A percentile compares a stretch with the other conserved stretches of the same genome.
phyloP scores from a whole-genome alignment of 2,113 vertebrate species.

The Ahaetulla prasina region DNA sequence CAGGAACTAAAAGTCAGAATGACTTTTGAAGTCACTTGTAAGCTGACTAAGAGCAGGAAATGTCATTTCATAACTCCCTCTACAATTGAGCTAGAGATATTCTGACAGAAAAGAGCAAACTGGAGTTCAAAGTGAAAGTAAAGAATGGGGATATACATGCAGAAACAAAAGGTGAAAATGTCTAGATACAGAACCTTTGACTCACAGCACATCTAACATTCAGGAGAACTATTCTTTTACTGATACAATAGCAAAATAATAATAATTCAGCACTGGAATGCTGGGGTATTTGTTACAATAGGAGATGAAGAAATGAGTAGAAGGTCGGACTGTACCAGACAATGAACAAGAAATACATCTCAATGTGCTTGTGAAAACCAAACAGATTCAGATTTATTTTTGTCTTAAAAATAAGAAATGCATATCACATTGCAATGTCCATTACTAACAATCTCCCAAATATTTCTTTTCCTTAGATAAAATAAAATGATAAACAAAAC shows the following conservation, averaged over 20 bases:
- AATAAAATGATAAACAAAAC: slow-evolving; percentile 9
- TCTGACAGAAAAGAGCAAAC: slow-evolving; percentile 5
- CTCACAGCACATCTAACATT: neutral
- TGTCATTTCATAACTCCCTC: neutral
- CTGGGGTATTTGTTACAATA: neutral
- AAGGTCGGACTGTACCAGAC: neutral
- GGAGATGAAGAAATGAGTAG: neutral
- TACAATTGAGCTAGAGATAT: neutral
- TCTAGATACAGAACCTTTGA: neutral
- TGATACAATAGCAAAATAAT: neutral
- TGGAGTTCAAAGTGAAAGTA: neutral
- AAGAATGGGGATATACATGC: neutral
- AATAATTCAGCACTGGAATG: neutral
- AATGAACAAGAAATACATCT: neutral
- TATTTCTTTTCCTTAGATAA: slow-evolving; percentile 7
- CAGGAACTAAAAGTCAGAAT: neutral
- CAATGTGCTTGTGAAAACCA: neutral
- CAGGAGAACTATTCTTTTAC: neutral
- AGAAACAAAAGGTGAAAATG: neutral
- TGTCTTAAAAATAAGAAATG: neutral
- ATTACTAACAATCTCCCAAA: neutral
- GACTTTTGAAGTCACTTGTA: slow-evolving; percentile 6
- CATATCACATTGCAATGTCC: neutral
- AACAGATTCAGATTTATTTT: neutral
- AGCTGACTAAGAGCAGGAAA: neutral